phyloP scores from a whole-genome alignment of 2,113 vertebrate genomes.

The Aptenodytes forsteri region DNA sequence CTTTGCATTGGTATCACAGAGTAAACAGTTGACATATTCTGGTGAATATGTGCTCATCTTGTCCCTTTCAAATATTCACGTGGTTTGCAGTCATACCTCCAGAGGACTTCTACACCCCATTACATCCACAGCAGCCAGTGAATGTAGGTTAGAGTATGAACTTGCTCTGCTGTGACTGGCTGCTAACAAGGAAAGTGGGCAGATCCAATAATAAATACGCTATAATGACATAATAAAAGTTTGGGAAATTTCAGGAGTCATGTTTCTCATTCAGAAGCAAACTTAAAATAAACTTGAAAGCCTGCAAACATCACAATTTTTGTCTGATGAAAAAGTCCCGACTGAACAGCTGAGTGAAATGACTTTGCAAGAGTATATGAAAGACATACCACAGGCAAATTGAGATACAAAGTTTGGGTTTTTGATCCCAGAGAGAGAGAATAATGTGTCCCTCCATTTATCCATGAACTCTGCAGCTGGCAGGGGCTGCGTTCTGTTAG shows the following conservation, averaged over 20 bases:
- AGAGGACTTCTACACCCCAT: background rate
- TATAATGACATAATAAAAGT: constrained; percentile 19
- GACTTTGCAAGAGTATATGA: constrained; percentile 69
- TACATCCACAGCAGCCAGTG: background rate
- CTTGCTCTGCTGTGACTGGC: background rate
- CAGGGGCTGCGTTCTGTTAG: constrained; percentile 74
- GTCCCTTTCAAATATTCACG: background rate
- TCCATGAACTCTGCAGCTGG: constrained; percentile 80
- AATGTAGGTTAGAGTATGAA: background rate
- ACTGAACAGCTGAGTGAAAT: constrained; percentile 4
- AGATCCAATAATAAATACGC: constrained; percentile 39
- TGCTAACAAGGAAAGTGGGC: constrained; percentile 43
- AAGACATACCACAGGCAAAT: constrained; percentile 67
- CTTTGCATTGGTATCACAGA: background rate
- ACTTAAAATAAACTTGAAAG: constrained; percentile 57
- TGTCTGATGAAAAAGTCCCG: constrained; percentile 28
- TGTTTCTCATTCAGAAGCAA: constrained; percentile 37
- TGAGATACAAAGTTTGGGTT: constrained; percentile 66
- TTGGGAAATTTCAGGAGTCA: constrained; percentile 15
- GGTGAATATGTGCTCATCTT: background rate
- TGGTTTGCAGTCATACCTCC: background rate
- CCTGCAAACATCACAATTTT: constrained; percentile 52
- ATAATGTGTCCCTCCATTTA: constrained; percentile 76
- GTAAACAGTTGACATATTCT: background rate
- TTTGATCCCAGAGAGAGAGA: constrained; percentile 74